These are phyloP conservation scores for Crambe crambe DNA, from an alignment of 37 sponge, comb jelly and placozoan species.

Conservation along the genomic window DNA sequence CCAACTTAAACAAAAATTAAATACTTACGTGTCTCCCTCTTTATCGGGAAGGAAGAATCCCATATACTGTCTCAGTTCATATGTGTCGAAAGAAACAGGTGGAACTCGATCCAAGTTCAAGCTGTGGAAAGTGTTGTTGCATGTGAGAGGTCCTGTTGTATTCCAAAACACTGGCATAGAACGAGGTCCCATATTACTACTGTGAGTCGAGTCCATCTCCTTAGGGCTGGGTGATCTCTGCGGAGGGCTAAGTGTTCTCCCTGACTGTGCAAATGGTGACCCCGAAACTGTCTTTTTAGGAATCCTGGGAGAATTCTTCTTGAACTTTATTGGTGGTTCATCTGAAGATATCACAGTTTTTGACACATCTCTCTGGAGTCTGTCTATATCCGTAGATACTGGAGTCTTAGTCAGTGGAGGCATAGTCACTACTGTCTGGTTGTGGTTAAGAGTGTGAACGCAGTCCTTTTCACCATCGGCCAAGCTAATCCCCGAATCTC, in stretches of 20 bases:
- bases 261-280: neutral
- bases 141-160: neutral
- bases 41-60: slow-evolving; percentile 54
- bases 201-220: neutral
- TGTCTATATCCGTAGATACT: neutral
- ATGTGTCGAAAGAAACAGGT: neutral
- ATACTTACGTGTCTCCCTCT: slow-evolving; percentile 88
- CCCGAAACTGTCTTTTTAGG: neutral
- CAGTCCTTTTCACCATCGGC: neutral
- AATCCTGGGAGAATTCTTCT: neutral
- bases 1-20: no score
- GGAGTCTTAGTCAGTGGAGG: neutral
- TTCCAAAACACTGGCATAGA: neutral
- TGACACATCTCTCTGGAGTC: no score
- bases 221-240: neutral
- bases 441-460: neutral
- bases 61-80: slow-evolving; percentile 34
- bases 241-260: neutral
- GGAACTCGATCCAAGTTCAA: neutral
- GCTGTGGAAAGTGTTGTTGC: neutral
- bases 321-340: neutral
- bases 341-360: neutral
- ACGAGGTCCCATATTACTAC: neutral
- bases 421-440: neutral
- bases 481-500: neutral